Conservation (phyloP, 2,888 invertebrate genomes). For the Neuroscelio doddi region DNA sequence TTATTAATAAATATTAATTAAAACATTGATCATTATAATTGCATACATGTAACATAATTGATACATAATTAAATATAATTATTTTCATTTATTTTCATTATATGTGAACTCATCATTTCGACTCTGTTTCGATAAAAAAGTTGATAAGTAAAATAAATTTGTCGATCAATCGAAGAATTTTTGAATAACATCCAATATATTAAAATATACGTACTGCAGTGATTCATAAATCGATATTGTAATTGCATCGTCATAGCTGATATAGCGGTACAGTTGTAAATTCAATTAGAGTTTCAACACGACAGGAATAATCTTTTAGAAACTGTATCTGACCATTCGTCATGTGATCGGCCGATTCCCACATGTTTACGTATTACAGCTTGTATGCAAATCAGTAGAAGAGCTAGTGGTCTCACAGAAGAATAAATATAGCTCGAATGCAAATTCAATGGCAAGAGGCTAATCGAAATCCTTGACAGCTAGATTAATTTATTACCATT, state of each 20-base stretch:
- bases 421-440: constrained; percentile 46
- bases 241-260: not conserved
- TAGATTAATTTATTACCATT: constrained; percentile 47
- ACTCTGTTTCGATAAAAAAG: too few species aligned
- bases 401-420: constrained; percentile 25
- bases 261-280: constrained; percentile 26
- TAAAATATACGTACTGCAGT: too few species aligned
- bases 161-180: too few species aligned
- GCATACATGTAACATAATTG: too few species aligned
- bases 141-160: too few species aligned
- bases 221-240: too few species aligned
- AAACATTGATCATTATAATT: too few species aligned
- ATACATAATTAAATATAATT: too few species aligned
- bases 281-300: constrained; percentile 26
- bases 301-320: constrained; percentile 34
- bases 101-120: too few species aligned
- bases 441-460: constrained; percentile 45
- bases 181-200: too few species aligned
- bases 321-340: constrained; percentile 30
- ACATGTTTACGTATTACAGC: constrained; percentile 43
- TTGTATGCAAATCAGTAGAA: constrained; percentile 42
- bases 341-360: constrained; percentile 40
- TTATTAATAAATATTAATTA: too few species aligned
- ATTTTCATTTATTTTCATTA: too few species aligned
- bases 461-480: constrained; percentile 48